Conservation (phyloP, 2,888 invertebrate species). For the Dermolepida albohirtum region DNA sequence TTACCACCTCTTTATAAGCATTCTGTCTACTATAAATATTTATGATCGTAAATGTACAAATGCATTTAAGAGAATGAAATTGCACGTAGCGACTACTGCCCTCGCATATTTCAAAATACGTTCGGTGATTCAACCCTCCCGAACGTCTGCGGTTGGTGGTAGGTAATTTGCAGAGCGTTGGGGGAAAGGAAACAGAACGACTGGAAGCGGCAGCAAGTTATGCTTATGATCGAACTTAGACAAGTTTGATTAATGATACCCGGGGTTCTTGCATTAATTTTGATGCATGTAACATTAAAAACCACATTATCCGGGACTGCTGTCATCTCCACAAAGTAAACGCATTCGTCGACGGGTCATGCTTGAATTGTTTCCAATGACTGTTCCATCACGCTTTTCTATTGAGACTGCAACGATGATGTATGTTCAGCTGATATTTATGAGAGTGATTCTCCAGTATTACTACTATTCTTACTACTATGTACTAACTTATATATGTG, state of each 20-base stretch:
- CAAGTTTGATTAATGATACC: constrained; percentile 51
- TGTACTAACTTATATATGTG: too few species aligned
- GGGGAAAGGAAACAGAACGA: background rate
- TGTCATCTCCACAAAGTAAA: constrained; percentile 57
- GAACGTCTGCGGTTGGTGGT: constrained; percentile 14
- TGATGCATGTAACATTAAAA: constrained; percentile 57
- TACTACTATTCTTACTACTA: too few species aligned
- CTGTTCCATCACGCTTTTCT: constrained; percentile 35
- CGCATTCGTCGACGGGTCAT: constrained; percentile 52
- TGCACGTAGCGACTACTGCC: background rate
- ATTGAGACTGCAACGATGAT: constrained; percentile 21
- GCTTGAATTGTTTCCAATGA: constrained; percentile 53
- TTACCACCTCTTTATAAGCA: too few species aligned
- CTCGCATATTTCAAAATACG: background rate
- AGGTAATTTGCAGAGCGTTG: constrained; percentile 28
- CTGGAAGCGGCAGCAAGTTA: constrained; percentile 33
- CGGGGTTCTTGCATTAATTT: constrained; percentile 55
- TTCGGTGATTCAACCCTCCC: constrained; percentile 8
- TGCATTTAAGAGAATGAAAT: too few species aligned
- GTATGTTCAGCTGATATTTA: constrained; percentile 26
- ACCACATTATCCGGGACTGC: constrained; percentile 58
- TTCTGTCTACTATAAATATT: too few species aligned
- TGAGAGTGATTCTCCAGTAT: too few species aligned
- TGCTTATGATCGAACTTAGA: constrained; percentile 49
- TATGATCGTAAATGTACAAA: too few species aligned